Base-by-base conservation (phyloP, 1,140 invertebrate genomes). In the Aporrectodea caliginosa region DNA sequence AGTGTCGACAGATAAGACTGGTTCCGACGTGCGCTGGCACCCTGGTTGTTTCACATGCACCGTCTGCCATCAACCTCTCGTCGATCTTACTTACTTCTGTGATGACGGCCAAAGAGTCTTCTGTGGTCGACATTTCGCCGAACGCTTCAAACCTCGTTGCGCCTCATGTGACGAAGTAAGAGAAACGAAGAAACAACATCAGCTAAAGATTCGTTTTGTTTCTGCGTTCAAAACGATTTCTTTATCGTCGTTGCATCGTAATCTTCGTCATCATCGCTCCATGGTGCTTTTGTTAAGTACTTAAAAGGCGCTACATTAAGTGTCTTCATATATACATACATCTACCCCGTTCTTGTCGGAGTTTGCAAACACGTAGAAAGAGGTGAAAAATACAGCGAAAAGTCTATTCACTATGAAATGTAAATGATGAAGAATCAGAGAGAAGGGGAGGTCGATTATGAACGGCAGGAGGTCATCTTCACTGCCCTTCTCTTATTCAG, bases 1-100 rank as follows among this genome's bases (percentile, higher is more conserved):
- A n/a, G n/a, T n/a, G n/a, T n/a, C n/a, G n/a, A n/a, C n/a, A n/a
- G n/a, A n/a, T n/a, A n/a, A n/a, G n/a, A n/a, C n/a, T n/a, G 95
- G 1, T n/a, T 92, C 94, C 0, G 91, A 93, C 29, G 91, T 92
- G 34, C 92, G 93, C 82, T 97, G 94, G 94, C 95, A 96, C 90
- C 96, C 96, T 22, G 92, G 92, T 72, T 99, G 97, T 89, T 99
- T 99, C 90, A 91, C 92, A 31, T 99, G 97, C 89, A 91, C 90
- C 84, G 92, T 94, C n/a, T 99, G 97, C 89, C 91, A 93, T 81
- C 95, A 98, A 88, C 91, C 98, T 30, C 91, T 99, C n/a, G 95
- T 98, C 14, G 97, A 99, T 89, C 92, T 98, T 82, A 98, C 98
- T 85, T 98, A 98, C 90, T 99, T 98, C 89, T 95, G 92, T 85